Evolutionary conservation across 1,140 invertebrate genomes (phyloP).

Genomic region (Cyclina sinensis): DNA sequence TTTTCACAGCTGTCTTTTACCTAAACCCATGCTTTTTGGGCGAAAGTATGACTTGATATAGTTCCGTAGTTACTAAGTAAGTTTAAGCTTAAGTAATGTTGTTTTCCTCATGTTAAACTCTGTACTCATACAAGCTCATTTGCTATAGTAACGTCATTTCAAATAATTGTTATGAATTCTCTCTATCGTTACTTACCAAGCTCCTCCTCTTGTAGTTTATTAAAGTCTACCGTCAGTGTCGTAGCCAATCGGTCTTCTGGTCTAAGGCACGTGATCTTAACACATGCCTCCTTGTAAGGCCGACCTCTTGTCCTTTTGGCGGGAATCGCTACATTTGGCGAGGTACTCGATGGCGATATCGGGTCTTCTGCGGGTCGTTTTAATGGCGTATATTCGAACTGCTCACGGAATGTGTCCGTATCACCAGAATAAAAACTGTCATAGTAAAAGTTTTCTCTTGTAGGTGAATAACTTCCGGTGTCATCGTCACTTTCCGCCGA

Average conservation of each 20-base stretch:
- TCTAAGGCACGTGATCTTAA: constrained; percentile 64
- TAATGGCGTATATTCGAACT: constrained; percentile 28
- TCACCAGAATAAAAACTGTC: constrained; percentile 51
- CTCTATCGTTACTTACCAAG: constrained; percentile 48
- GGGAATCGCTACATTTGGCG: constrained; percentile 9
- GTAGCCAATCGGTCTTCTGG: constrained; percentile 45
- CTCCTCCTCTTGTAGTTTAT: constrained; percentile 57
- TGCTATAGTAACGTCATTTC: too few species aligned
- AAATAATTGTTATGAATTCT: too few species aligned
- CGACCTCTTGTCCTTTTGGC: constrained; percentile 53
- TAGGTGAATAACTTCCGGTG: constrained; percentile 52
- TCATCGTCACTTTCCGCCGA: constrained; percentile 61
- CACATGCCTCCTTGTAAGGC: constrained; percentile 61
- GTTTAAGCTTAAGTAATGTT: too few species aligned
- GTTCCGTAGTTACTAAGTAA: too few species aligned
- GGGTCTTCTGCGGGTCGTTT: constrained; percentile 30
- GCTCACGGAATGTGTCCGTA: constrained; percentile 45
- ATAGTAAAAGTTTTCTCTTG: constrained; percentile 56
- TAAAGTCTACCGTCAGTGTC: constrained; percentile 57
- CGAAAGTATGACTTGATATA: too few species aligned
- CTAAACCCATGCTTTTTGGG: too few species aligned
- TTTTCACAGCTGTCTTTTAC: too few species aligned
- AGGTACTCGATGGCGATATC: constrained; percentile 1
- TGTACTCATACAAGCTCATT: too few species aligned
- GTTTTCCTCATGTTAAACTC: too few species aligned